Base-by-base conservation (phyloP, 92 coral and sea anemone genomes). In the Pocillopora meandrina region DNA sequence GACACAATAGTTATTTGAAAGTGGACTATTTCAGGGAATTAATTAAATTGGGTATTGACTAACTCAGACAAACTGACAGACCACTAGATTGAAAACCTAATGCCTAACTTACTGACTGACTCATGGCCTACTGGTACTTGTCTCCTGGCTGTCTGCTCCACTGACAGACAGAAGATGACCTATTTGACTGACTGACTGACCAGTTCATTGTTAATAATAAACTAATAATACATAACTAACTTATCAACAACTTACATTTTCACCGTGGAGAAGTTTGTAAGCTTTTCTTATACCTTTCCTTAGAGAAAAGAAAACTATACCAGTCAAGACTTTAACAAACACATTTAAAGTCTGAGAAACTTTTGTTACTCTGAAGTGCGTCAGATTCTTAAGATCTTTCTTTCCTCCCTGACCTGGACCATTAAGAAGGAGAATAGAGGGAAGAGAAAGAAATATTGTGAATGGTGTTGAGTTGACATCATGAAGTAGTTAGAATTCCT, bases 281-380 rank as follows among this genome's bases (percentile, higher is more conserved):
- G 98, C 95, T 72, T 87, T 81, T 75, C 98, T 94, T 5, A 93
- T 92, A 36, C 93, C 95, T 77, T 94, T 93, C 77, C 98, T 90
- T 71, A 56, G 12, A 57, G 60, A 23, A 73, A 76, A n/a, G 19
- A 33, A 34, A 74, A 81, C 31, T 36, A n/a, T 59, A 10, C 18
- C 4, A 58, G 18, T 56, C 35, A 8, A 87, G 14, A 16, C 10
- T 19, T 21, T 12, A 15, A 72, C 16, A 10, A 56, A 21, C 35
- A 4, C 5, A 10, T 18, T 31, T 36, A 10, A 68, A 33, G 42
- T 68, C 10, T 68, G 72, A 31, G 18, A 68, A 68, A 33, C 35
- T 10, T 63, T 18, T 11, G 9, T 20, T 63, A 42, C 49, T 42
- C 7, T 19, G 9, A 23, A 18, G 67, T 63, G 17, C 16, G 49